Base-by-base conservation (phyloP, 2,797 vertebrate genomes). In the Poeciliopsis gracilis region DNA sequence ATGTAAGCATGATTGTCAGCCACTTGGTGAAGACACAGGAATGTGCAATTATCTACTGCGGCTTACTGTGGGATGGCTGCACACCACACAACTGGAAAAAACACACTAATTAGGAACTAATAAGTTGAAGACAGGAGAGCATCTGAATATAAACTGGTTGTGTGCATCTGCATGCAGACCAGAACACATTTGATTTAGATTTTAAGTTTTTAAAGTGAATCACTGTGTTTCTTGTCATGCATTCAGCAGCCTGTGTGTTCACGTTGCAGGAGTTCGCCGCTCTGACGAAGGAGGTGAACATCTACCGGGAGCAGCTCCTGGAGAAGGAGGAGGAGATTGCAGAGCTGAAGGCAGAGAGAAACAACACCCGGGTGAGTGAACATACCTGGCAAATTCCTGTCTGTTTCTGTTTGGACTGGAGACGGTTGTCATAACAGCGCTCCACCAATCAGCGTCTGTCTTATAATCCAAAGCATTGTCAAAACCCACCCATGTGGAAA, bases 271-370 rank as follows among this genome's bases (percentile, higher is more conserved):
- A 98, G 91, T 99, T 99, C 85, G 98, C 97, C 59, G 97, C 97
- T 0, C 96, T 99, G 82, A 99, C 97, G 0, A 99, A 99, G 91
- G 98, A 99, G 87, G 95, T 99, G 79, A 99, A 97, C n/a, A 89
- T 97, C 20, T 98, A 97, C 92, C 92, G 98, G 88, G 98, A 99
- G 87, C 98, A 99, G 80, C 97, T 99, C 75, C 96, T 98, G 51
- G 98, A 99, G 90, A 95, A 98, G 79, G 98, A 99, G 87, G 98
- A 99, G 89, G 98, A 98, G 92, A 98, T 99, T 0, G 96, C 98
- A 0, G 98, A 99, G 86, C 95, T 99, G 79, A 99, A 99, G 91
- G 98, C 98, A 0, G 98, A 99, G 90, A 95, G 98, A 77, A 99
- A 98, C 93, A 99, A 99, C 91, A 99, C 98, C 0, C 95, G 98